phyloP scores from a whole-genome alignment of 1,140 invertebrate species.

The Papilio dardanus region DNA sequence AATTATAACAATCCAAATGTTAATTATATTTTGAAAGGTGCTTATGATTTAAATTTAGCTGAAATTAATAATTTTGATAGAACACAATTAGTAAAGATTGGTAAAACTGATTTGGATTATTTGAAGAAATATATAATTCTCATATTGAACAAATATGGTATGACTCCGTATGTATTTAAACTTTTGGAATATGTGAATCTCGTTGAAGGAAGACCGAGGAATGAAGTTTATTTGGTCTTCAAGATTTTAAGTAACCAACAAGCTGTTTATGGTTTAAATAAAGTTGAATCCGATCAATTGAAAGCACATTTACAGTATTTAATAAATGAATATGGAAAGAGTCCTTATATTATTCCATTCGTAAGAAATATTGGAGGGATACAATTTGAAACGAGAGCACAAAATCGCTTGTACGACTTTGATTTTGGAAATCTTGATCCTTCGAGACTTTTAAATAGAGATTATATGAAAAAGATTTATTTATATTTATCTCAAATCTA shows the following conservation, averaged over 20 bases:
- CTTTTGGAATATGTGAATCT: slow-evolving; percentile 25
- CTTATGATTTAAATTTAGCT: slow-evolving; percentile 8
- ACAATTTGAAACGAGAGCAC: neutral
- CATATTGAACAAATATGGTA: slow-evolving; percentile 22
- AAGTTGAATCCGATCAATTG: neutral
- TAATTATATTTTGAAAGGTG: neutral
- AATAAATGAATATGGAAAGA: slow-evolving; percentile 17
- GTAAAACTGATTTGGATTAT: slow-evolving; percentile 10
- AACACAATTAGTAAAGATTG: neutral
- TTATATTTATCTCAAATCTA: neutral
- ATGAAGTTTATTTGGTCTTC: slow-evolving; percentile 15
- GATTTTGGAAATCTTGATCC: slow-evolving; percentile 5
- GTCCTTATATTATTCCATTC: slow-evolving; percentile 1
- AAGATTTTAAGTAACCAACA: slow-evolving; percentile 18
- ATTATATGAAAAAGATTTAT: neutral
- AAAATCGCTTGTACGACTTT: neutral
- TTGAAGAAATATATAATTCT: slow-evolving; percentile 1
- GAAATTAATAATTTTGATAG: slow-evolving; percentile 10
- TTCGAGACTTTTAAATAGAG: neutral
- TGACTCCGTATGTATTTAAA: slow-evolving; percentile 15
- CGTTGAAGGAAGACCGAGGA: slow-evolving; percentile 16
- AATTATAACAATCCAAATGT: neutral
- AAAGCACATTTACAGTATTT: slow-evolving; percentile 17
- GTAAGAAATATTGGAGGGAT: neutral
- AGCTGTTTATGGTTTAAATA: slow-evolving; percentile 4